These are phyloP conservation scores for Cepaea hortensis DNA, from an alignment of 2,888 invertebrate species.

Conservation along the genomic window DNA sequence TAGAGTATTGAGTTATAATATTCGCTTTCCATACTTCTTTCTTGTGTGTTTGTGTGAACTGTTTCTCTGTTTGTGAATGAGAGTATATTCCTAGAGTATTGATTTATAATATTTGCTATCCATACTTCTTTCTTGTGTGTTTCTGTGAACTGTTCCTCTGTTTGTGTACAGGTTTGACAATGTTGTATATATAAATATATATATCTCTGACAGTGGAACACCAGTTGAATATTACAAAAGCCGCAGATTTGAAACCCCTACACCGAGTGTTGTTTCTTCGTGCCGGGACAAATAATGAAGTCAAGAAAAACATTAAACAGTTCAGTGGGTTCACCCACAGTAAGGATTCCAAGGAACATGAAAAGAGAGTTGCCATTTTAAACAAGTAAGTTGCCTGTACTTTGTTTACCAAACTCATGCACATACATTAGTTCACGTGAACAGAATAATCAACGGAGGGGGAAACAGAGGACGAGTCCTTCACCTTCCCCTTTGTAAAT, in stretches of 20 bases:
- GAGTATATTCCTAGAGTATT: too few species aligned
- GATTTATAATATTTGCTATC: too few species aligned
- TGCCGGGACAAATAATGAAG: conserved; percentile 77
- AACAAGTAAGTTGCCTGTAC: conserved; percentile 75
- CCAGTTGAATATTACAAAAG: conserved; percentile 78
- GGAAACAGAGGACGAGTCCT: neutral
- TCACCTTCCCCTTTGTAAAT: too few species aligned
- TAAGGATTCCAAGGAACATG: conserved; percentile 85
- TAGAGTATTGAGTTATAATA: too few species aligned
- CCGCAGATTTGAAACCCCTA: conserved; percentile 83
- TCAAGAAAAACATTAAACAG: conserved; percentile 87
- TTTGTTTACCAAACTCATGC: neutral
- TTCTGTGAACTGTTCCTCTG: too few species aligned
- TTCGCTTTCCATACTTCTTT: too few species aligned
- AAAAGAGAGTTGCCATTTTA: conserved; percentile 84
- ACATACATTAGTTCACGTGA: neutral
- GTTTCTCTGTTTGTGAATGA: too few species aligned
- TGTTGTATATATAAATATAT: neutral
- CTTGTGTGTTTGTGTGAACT: too few species aligned
- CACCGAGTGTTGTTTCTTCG: conserved; percentile 83
- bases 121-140: too few species aligned
- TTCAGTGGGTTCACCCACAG: conserved; percentile 89
- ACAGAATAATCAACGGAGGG: neutral
- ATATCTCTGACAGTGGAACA: conserved; percentile 50
- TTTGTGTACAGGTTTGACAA: too few species aligned